Conservation (phyloP, 2,888 invertebrate species). For the Callyntrura guangdongensis region DNA sequence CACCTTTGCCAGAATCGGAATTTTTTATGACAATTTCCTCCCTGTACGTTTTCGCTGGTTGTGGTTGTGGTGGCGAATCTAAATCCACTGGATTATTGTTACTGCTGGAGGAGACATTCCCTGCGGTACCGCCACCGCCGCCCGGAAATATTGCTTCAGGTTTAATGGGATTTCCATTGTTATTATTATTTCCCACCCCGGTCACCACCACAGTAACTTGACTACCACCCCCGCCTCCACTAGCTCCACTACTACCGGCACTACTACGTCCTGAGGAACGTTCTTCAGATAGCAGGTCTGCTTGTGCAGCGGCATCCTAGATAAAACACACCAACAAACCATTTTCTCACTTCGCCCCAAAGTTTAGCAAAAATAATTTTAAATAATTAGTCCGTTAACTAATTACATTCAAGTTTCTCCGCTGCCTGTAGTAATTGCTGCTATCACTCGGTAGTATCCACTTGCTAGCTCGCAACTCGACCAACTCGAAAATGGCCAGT, state of each 20-base stretch:
- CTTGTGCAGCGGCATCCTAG: conserved; percentile 58
- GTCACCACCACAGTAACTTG: conserved; percentile 69
- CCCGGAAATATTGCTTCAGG: conserved; percentile 70
- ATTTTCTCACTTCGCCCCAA: neutral
- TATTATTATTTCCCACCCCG: neutral
- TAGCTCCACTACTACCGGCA: conserved; percentile 35
- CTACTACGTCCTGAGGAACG: conserved; percentile 31
- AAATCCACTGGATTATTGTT: conserved; percentile 35
- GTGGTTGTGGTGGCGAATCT: conserved; percentile 56
- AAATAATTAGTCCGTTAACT: neutral
- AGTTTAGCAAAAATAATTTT: neutral
- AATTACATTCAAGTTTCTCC: conserved; percentile 85
- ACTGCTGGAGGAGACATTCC: conserved; percentile 39
- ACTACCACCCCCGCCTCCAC: conserved; percentile 23
- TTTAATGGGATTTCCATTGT: conserved; percentile 49
- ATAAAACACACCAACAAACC: neutral
- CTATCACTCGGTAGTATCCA: conserved; percentile 95
- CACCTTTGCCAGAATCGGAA: conserved; percentile 98
- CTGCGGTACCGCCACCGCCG: conserved; percentile 1
- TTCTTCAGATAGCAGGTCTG: conserved; percentile 27
- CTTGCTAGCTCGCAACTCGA: conserved; percentile 96
- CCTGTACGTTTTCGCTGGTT: conserved; percentile 88
- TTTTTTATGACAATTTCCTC: conserved; percentile 98
- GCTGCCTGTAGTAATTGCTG: conserved; percentile 91
- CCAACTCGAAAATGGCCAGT: conserved; percentile 91